Base-by-base conservation (phyloP, 2,888 invertebrate genomes). In the Chrysodeixis includens region DNA sequence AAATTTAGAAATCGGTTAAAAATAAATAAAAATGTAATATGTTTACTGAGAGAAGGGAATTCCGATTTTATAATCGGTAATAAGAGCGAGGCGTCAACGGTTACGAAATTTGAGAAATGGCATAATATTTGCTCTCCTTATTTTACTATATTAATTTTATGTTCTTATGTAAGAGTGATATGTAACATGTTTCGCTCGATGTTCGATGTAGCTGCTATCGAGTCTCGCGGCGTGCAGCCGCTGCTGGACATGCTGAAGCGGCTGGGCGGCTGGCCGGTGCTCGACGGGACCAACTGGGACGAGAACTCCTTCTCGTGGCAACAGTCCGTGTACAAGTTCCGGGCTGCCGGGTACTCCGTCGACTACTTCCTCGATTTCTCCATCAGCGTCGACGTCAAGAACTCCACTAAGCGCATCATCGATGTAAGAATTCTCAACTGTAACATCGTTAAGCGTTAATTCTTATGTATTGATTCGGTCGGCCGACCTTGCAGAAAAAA, bases 231-330 rank as follows among this genome's bases (percentile, higher is more conserved):
- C 0, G 90, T 97, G 52, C 91, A 93, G 3, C 98, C 99, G 0
- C 96, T 99, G 46, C 90, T 96, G 62, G 93, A 95, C 0, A 97
- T 98, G 87, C 91, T 99, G 61, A 95, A 95, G 40, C 94, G 96
- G n/a, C 95, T 99, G 22, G 99, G 99, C 0, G 99, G 99, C 3
- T 99, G 99, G 99, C 99, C 99, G 0, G 97, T 98, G n/a, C 93
- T 99, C 44, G 97, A 97, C 75, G 98, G 97, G 0, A 95, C 96
- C 32, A 74, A 87, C 0, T 99, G 98, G 98, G 95, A 97, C 76
- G 96, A 96, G 35, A 90, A 89, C 0, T 89, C 93, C 12, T 99
- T 98, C 95, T 96, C 96, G 73, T 99, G 99, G 99, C 97, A 97
- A 81, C 95, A 97, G 76, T 97, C 97, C 0, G 97, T 98, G 8